A percentile compares a stretch with the other conserved stretches of the same genome.
Conservation (phyloP, 1,140 invertebrate species). For the Meloidogyne exigua region DNA sequence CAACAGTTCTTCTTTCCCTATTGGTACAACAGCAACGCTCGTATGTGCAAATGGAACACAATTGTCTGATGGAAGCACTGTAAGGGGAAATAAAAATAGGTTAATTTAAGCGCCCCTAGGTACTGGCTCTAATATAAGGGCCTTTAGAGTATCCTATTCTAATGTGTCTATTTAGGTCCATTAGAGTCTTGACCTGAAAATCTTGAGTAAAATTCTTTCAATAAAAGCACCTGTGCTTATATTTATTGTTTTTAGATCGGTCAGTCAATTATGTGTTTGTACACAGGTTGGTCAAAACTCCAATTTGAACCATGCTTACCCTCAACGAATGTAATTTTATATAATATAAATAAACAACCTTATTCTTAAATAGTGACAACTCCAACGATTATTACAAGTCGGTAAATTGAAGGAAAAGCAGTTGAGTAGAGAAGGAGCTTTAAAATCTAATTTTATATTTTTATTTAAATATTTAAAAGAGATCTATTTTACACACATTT, state of each 20-base stretch:
- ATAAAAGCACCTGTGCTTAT: background rate
- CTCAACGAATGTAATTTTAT: background rate
- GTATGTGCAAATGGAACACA: constrained; percentile 26
- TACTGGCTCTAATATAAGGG: no score
- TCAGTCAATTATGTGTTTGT: background rate
- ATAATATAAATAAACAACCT: no score
- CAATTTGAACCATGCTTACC: constrained; percentile 1
- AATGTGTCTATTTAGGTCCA: background rate
- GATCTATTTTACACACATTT: no score
- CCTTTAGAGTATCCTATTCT: no score
- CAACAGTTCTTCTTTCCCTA: constrained; percentile 15
- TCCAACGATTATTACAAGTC: no score
- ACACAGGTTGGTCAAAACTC: background rate
- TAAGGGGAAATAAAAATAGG: background rate
- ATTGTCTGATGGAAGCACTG: constrained; percentile 18
- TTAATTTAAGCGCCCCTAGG: no score
- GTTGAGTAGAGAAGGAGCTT: no score
- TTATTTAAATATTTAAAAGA: no score
- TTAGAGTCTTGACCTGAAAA: background rate
- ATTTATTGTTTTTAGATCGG: background rate
- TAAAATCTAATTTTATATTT: no score
- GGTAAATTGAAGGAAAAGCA: no score
- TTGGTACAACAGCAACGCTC: constrained; percentile 27
- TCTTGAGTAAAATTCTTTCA: background rate
- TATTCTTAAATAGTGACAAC: no score